Evolutionary conservation across 1,140 invertebrate genomes (phyloP).

Genomic region (Gryllus bimaculatus): DNA sequence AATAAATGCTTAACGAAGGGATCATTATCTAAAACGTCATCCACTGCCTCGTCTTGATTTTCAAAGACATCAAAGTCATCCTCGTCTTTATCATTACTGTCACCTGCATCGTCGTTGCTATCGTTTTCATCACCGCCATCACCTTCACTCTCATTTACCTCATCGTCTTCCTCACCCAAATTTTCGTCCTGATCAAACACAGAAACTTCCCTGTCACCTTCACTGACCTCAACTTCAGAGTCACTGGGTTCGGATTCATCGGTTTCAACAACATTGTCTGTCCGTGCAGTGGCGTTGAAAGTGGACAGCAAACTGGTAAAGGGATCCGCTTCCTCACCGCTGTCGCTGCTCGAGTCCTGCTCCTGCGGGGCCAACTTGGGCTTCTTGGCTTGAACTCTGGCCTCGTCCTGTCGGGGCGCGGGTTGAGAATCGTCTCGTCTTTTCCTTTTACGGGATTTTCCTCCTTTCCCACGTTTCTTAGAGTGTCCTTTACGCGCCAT

Average conservation of each 20-base stretch:
- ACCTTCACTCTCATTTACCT: not conserved
- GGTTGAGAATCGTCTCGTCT: too few relatives aligned
- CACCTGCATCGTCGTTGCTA: not conserved
- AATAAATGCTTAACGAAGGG: constrained; percentile 54
- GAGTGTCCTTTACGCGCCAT: too few relatives aligned
- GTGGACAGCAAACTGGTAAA: not conserved
- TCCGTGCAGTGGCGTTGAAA: not conserved
- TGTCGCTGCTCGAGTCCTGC: not conserved
- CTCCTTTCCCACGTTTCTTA: too few relatives aligned
- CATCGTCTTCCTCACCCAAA: not conserved
- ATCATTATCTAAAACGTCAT: constrained; percentile 44
- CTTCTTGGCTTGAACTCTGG: too few relatives aligned
- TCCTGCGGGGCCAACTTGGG: too few relatives aligned
- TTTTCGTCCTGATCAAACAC: not conserved
- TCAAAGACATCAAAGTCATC: not conserved
- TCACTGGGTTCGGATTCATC: not conserved
- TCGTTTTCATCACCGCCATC: not conserved
- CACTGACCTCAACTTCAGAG: not conserved
- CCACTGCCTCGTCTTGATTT: constrained; percentile 28
- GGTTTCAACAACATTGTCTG: not conserved
- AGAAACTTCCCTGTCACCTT: not conserved
- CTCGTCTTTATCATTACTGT: not conserved
- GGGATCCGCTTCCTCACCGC: not conserved
- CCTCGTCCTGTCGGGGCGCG: too few relatives aligned
- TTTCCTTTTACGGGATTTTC: too few relatives aligned